Evolutionary conservation across 1,140 invertebrate species (phyloP).

Genomic region (Drosophila pseudoobscura): DNA sequence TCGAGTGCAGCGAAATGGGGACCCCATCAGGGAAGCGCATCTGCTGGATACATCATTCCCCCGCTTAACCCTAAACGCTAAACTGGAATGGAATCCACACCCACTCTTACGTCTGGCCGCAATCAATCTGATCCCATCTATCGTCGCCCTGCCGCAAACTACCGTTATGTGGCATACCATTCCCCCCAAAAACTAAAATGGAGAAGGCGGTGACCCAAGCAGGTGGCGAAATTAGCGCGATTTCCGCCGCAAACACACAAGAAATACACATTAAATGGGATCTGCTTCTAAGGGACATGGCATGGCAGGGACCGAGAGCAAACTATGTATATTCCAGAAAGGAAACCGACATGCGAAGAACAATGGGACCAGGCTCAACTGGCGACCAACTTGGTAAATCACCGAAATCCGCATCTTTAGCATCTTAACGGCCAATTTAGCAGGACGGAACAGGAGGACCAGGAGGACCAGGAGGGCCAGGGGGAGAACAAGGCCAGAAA

Average conservation of each 20-base stretch:
- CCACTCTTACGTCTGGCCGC: constrained; percentile 12
- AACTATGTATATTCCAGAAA: too few relatives aligned
- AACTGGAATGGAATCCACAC: too few relatives aligned
- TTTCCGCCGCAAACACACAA: constrained; percentile 55
- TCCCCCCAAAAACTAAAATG: too few relatives aligned
- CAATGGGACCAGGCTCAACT: constrained; percentile 3
- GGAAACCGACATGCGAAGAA: background rate
- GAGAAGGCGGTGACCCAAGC: background rate
- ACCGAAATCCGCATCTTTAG: constrained; percentile 74
- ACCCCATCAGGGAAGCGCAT: too few relatives aligned
- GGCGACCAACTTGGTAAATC: constrained; percentile 66
- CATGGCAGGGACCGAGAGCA: background rate
- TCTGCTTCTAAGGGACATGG: background rate
- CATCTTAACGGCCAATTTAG: constrained; percentile 82
- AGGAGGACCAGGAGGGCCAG: background rate
- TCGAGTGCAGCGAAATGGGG: too few relatives aligned
- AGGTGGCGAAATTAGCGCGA: constrained; percentile 70
- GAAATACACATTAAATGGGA: constrained; percentile 5
- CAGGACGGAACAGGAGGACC: constrained; percentile 12
- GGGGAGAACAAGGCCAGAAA: constrained; percentile 4
- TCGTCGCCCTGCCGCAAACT: constrained; percentile 47
- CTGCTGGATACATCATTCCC: too few relatives aligned
- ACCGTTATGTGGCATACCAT: constrained; percentile 35
- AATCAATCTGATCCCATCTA: constrained; percentile 41
- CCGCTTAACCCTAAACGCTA: too few relatives aligned